A percentile compares a stretch with the other conserved stretches of the same genome.
phyloP scores from a whole-genome alignment of 2,113 vertebrate species.

The Bubo bubo region DNA sequence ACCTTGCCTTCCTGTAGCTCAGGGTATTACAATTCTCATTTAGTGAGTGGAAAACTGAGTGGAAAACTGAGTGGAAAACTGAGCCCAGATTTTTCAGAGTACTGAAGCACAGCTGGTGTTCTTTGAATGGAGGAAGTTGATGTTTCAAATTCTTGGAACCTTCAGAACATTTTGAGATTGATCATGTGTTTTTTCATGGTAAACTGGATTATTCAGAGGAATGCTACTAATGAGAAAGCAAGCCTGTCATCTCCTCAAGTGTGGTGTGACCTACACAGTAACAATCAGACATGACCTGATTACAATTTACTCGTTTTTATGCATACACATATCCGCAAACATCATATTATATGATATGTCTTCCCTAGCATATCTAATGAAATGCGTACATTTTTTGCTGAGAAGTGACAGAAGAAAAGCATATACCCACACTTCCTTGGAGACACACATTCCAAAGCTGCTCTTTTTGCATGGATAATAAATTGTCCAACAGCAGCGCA shows the following conservation, averaged over 20 bases:
- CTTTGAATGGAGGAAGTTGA: conserved; percentile 1
- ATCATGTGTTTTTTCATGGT: background rate
- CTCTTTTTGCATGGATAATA: background rate
- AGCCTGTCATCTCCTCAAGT: background rate
- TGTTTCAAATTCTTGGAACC: conserved; percentile 40
- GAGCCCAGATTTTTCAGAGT: conserved; percentile 4
- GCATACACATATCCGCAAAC: background rate
- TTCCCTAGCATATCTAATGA: background rate
- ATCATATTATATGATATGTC: background rate
- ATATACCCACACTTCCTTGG: background rate
- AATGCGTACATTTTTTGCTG: fast-evolving
- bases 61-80: background rate
- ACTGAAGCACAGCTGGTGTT: conserved; percentile 36
- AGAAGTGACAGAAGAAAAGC: background rate
- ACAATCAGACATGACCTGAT: background rate
- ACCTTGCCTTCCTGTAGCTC: conserved; percentile 2
- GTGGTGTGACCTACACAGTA: background rate
- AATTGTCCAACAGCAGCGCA: background rate
- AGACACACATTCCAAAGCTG: background rate
- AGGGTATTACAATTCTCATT: background rate
- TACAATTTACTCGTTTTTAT: background rate
- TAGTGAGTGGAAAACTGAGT: background rate
- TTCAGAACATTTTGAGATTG: conserved; percentile 20
- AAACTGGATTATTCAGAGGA: conserved; percentile 29
- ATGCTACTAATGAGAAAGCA: conserved; percentile 3